These are phyloP conservation scores for Ia io DNA, from an alignment of 2,113 vertebrate genomes.

Conservation along the genomic window DNA sequence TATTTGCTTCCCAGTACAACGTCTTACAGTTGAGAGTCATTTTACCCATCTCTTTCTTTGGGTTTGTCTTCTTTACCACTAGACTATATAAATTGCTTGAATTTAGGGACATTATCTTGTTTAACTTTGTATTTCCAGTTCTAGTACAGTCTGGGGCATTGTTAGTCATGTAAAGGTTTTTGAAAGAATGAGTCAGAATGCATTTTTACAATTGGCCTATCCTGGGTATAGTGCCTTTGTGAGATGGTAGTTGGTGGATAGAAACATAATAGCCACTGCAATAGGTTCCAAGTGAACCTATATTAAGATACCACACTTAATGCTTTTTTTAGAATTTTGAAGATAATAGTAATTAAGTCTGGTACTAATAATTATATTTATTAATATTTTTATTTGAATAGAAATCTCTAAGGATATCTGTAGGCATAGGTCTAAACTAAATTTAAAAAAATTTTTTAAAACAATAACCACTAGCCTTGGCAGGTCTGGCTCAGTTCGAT, in stretches of 20 bases:
- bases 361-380: background rate
- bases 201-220: background rate
- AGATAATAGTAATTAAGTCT: slow-evolving; percentile 33
- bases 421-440: background rate
- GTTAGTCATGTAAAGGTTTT: background rate
- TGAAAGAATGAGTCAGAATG: background rate
- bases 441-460: background rate
- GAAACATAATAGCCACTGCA: background rate
- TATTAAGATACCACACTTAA: background rate
- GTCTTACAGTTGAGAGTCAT: background rate
- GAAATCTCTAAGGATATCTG: background rate
- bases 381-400: slow-evolving; percentile 27
- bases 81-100: background rate
- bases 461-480: background rate
- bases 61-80: background rate
- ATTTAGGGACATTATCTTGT: background rate
- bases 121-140: background rate
- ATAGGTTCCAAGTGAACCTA: background rate
- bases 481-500: background rate
- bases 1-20: background rate
- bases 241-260: background rate
- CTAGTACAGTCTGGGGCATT: background rate
- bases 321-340: background rate
- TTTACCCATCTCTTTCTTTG: background rate
- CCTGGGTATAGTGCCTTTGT: background rate